A percentile compares a stretch with the other conserved stretches of the same genome.
These are phyloP conservation scores for Sesia apiformis DNA, from an alignment of 2,888 invertebrate genomes.

Conservation along the genomic window DNA sequence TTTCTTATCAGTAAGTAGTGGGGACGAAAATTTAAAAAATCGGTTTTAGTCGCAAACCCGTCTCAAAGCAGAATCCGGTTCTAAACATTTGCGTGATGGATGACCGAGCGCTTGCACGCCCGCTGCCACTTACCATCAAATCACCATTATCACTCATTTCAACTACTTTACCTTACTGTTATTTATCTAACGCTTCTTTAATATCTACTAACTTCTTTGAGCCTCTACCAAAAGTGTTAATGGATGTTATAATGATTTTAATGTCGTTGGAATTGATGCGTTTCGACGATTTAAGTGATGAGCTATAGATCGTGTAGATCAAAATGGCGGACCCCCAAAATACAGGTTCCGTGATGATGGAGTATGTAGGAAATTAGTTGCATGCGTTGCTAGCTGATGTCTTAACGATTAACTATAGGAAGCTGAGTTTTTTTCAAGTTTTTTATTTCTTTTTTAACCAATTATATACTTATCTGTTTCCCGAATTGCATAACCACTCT, in stretches of 20 bases:
- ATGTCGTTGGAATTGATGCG: background rate
- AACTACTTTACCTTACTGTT: slow-evolving; percentile 6
- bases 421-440: background rate
- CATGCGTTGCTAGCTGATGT: slow-evolving; percentile 10
- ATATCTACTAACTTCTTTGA: slow-evolving; percentile 16
- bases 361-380: slow-evolving; percentile 45
- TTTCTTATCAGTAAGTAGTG: background rate
- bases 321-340: slow-evolving; percentile 64
- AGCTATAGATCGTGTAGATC: slow-evolving; percentile 56
- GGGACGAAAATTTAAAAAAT: slow-evolving; percentile 25
- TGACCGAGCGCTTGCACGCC: slow-evolving; percentile 54
- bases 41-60: slow-evolving; percentile 38
- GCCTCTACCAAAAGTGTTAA: background rate
- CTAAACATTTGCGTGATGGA: slow-evolving; percentile 63
- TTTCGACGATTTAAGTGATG: slow-evolving; percentile 31
- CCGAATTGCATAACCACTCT: background rate
- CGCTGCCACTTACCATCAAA: slow-evolving; percentile 20
- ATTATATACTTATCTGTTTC: slow-evolving; percentile 1
- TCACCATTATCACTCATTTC: slow-evolving; percentile 15
- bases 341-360: slow-evolving; percentile 55
- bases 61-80: slow-evolving; percentile 54
- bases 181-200: background rate
- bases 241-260: background rate
- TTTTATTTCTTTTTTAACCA: slow-evolving; percentile 3
- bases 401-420: slow-evolving; percentile 1